Conservation (phyloP, 1,140 invertebrate species). For the Linepithema humile region DNA sequence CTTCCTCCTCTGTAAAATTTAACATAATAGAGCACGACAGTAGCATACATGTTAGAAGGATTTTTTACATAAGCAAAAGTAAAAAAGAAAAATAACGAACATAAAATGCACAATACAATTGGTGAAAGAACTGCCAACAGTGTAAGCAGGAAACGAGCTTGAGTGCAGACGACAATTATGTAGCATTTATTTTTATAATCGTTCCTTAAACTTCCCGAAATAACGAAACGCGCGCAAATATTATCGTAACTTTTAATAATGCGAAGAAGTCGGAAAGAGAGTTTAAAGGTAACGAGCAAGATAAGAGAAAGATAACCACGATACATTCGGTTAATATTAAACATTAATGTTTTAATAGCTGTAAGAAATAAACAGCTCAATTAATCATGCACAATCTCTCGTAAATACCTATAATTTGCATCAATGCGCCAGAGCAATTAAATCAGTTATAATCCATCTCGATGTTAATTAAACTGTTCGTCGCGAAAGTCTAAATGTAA, state of each 20-base stretch:
- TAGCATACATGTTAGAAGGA: background rate
- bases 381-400: background rate
- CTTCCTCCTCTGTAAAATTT: background rate
- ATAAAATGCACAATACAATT: too few species aligned
- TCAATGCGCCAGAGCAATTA: background rate
- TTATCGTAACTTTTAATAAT: background rate
- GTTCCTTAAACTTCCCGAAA: background rate
- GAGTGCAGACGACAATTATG: background rate
- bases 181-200: background rate
- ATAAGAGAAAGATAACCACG: background rate
- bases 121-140: background rate
- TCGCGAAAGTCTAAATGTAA: background rate
- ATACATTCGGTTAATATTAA: background rate
- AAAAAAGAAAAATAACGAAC: background rate
- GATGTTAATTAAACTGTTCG: background rate
- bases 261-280: background rate
- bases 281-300: background rate
- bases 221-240: background rate
- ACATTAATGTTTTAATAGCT: background rate
- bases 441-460: conserved; percentile 3
- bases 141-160: background rate
- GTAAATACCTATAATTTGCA: background rate
- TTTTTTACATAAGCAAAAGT: background rate
- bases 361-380: background rate
- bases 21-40: background rate